Evolutionary conservation across 2,888 invertebrate species (phyloP), one percentile per base, ranked within the genome.

Genomic region (Heliconius erato): DNA sequence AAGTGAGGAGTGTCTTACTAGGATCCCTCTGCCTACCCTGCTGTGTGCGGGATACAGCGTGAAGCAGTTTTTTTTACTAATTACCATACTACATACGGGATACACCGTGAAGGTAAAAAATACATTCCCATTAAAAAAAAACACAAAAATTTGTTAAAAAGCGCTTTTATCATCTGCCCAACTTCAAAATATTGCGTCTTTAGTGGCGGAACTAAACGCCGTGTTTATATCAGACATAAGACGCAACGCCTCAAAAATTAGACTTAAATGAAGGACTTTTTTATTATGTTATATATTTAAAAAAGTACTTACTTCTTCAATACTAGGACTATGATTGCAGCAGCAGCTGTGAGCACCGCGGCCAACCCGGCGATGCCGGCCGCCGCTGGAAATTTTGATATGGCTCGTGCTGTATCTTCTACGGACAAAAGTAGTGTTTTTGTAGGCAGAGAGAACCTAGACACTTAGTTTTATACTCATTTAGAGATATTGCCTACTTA

Each of bases 301-400:
- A 63, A 63, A n/a, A n/a, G n/a, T n/a, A n/a, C 87, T 88, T 86
- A 93, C 93, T 89, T 92, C 67, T 91, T 88, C 59, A 95, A 82
- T 9, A 91, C 89, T 3, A 93, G 88, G 44, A 91, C 92, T 2
- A 90, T 87, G n/a, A 94, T 91, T 14, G 93, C 95, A 3, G 89
- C 93, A 14, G 89, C 90, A 0, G 94, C 93, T 0, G 93, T 92
- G 16, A 95, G 85, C 3, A 95, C 86, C 11, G 94, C 94, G 9
- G 94, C 94, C 0, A 94, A 85, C 0, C 90, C 94, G 1, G 94
- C 94, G 11, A 94, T 85, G 3, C 93, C 94, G 0, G 94, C 95
- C 0, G 94, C 94, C 0, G 92, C 90, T 0, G 95, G 95, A 71
- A 95, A 94, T 86, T 90, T 91, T 19, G 91, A 91, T 44, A 91